Conservation (phyloP, 2,113 vertebrate genomes). For the Caranx melampygus region DNA sequence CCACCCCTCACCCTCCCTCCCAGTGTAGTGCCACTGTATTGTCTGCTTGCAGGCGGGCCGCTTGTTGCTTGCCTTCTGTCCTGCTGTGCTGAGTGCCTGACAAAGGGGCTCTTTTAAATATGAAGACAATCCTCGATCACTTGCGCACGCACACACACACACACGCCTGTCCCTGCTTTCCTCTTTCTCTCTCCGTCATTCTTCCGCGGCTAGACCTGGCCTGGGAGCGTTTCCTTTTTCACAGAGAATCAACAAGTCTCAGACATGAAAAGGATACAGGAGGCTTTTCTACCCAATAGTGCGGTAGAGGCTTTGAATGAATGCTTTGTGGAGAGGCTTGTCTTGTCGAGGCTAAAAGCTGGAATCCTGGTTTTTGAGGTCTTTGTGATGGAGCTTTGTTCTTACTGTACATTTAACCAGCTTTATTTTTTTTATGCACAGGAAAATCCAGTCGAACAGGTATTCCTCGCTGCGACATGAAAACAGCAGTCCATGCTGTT, state of each 20-base stretch:
- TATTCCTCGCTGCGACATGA: neutral
- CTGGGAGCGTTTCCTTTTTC: conserved; percentile 69
- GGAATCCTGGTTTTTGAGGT: conserved; percentile 50
- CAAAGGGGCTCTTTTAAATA: conserved; percentile 83
- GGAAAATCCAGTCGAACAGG: neutral
- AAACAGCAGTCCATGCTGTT: neutral
- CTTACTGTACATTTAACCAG: conserved; percentile 38
- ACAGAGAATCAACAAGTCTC: conserved; percentile 76
- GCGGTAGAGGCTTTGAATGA: conserved; percentile 39
- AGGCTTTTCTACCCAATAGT: conserved; percentile 43
- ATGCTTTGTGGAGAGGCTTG: conserved; percentile 29
- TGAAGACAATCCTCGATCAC: conserved; percentile 78
- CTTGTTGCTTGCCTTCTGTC: conserved; percentile 87
- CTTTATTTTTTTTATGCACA: conserved; percentile 1
- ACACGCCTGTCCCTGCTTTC: conserved; percentile 47
- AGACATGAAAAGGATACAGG: conserved; percentile 63
- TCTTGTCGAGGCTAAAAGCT: conserved; percentile 58
- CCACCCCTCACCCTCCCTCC: conserved; percentile 41
- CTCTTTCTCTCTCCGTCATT: conserved; percentile 61
- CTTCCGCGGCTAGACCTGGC: conserved; percentile 54
- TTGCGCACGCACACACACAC: conserved; percentile 35
- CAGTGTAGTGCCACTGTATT: conserved; percentile 84
- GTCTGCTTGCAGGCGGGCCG: conserved; percentile 78
- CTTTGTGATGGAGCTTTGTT: conserved; percentile 28
- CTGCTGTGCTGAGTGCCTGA: conserved; percentile 76